A percentile compares a stretch with the other conserved stretches of the same genome.
These are phyloP conservation scores for Brachyptera risi DNA, from an alignment of 2,888 invertebrate genomes.

Conservation along the genomic window DNA sequence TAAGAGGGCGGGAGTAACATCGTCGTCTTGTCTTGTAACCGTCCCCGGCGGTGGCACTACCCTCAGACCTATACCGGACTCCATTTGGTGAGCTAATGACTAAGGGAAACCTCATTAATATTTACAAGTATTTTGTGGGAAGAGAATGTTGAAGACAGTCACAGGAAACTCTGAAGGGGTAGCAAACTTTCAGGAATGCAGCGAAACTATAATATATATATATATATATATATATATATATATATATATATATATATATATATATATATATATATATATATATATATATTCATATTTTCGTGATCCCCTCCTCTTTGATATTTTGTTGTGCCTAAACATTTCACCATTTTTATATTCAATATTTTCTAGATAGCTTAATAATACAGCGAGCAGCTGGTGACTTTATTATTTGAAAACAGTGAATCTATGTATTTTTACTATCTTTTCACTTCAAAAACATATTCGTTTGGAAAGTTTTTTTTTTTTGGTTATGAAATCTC, in stretches of 20 bases:
- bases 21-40: background rate
- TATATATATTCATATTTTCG: too few relatives aligned
- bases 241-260: too few relatives aligned
- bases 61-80: slow-evolving; percentile 26
- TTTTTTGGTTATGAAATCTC: slow-evolving; percentile 31
- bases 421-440: slow-evolving; percentile 9
- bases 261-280: too few relatives aligned
- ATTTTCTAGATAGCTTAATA: slow-evolving; percentile 17
- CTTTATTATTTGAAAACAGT: slow-evolving; percentile 24
- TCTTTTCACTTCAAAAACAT: slow-evolving; percentile 13
- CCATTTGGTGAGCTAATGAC: slow-evolving; percentile 33
- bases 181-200: background rate
- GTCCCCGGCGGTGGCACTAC: background rate
- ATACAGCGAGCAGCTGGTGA: slow-evolving; percentile 25
- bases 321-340: background rate
- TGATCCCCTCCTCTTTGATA: too few relatives aligned
- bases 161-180: slow-evolving; percentile 8
- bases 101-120: slow-evolving; percentile 34
- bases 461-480: slow-evolving; percentile 5
- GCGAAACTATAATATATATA: too few relatives aligned
- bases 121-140: slow-evolving; percentile 32
- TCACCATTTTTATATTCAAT: slow-evolving; percentile 18
- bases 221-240: too few relatives aligned
- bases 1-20: background rate
- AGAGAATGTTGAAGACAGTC: slow-evolving; percentile 1